Percentiles rank a stretch among this genome's conserved stretches.
phyloP scores from a whole-genome alignment of 2,113 vertebrate species.

The Brachypodius melanocephalos region DNA sequence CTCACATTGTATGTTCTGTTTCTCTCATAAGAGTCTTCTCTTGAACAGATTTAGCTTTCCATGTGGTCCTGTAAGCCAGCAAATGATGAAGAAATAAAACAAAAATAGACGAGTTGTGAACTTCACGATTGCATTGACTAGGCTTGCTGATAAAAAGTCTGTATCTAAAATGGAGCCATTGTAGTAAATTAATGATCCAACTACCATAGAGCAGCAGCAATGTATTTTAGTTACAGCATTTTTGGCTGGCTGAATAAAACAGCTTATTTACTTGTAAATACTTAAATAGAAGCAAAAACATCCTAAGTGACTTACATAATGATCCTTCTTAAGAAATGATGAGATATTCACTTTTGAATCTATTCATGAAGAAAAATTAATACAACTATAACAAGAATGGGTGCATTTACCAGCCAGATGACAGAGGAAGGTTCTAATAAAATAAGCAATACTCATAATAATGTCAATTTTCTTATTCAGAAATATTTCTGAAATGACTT shows the following conservation, averaged over 20 bases:
- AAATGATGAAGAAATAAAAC: background rate
- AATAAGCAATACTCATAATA: background rate
- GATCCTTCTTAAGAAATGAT: background rate
- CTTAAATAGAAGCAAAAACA: background rate
- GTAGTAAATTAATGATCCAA: conserved; percentile 13
- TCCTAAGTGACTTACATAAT: background rate
- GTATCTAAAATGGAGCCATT: background rate
- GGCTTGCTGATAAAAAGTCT: background rate
- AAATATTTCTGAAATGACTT: background rate
- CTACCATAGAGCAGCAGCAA: background rate
- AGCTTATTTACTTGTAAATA: conserved; percentile 35
- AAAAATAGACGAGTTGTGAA: background rate
- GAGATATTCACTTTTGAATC: background rate
- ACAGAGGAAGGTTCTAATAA: background rate
- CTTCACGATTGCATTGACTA: background rate
- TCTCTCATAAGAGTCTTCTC: background rate
- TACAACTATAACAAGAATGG: background rate
- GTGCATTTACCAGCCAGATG: background rate
- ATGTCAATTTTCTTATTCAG: background rate
- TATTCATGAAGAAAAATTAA: background rate
- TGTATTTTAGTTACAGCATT: background rate
- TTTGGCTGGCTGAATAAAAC: background rate
- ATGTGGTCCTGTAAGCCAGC: background rate
- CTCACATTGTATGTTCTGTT: background rate
- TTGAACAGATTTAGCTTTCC: background rate